A percentile compares a stretch with the other conserved stretches of the same genome.
Conservation (phyloP, 2,888 invertebrate genomes). For the Xestia sexstrigata region DNA sequence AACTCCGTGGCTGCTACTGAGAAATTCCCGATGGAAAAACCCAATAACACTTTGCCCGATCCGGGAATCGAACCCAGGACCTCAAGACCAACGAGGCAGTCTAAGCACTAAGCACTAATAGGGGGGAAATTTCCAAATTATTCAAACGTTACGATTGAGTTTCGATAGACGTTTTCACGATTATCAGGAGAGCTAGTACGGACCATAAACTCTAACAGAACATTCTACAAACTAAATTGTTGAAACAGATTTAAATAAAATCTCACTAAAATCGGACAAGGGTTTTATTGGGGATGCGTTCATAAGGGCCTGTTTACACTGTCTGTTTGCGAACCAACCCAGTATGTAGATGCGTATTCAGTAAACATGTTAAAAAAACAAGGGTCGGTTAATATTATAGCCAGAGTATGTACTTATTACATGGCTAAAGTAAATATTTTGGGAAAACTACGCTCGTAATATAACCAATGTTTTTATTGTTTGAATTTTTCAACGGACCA, state of each 20-base stretch:
- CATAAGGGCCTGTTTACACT: slow-evolving; percentile 88
- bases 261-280: slow-evolving; percentile 76
- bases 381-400: slow-evolving; percentile 82
- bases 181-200: slow-evolving; percentile 32
- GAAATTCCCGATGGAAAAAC: too few relatives aligned
- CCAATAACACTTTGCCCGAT: too few relatives aligned
- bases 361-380: slow-evolving; percentile 90
- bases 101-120: too few relatives aligned
- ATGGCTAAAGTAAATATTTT: slow-evolving; percentile 77
- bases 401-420: slow-evolving; percentile 68
- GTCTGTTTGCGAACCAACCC: slow-evolving; percentile 86
- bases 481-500: slow-evolving; percentile 73
- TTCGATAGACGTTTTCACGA: slow-evolving; percentile 20
- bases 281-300: slow-evolving; percentile 82
- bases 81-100: too few relatives aligned
- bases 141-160: neutral
- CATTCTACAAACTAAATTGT: slow-evolving; percentile 39
- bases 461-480: slow-evolving; percentile 77
- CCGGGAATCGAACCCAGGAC: too few relatives aligned
- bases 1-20: too few relatives aligned
- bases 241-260: slow-evolving; percentile 71
- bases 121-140: neutral
- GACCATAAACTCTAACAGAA: slow-evolving; percentile 8
- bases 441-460: slow-evolving; percentile 69
- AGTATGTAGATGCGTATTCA: slow-evolving; percentile 89